phyloP scores from a whole-genome alignment of 2,888 invertebrate genomes.

The Digitonthophagus gazella region DNA sequence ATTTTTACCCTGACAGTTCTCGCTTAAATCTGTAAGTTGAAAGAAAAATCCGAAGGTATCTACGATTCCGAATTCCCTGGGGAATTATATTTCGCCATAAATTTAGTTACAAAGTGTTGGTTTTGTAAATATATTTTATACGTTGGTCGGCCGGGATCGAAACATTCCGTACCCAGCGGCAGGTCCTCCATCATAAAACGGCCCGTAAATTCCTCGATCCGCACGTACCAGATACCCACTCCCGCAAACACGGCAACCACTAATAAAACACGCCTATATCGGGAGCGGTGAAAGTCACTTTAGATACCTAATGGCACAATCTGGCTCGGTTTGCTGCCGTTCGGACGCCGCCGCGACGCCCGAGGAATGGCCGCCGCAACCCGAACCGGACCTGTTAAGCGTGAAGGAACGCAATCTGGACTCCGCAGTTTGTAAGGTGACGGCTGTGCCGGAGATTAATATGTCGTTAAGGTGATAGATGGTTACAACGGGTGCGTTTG shows the following conservation, averaged over 20 bases:
- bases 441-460: conserved; percentile 31
- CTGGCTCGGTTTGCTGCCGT: not conserved
- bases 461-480: conserved; percentile 32
- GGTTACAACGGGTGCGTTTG: conserved; percentile 29
- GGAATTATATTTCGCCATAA: not conserved
- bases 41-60: too few relatives aligned
- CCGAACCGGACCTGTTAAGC: conserved; percentile 25
- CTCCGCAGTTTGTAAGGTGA: conserved; percentile 30
- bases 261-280: conserved; percentile 12
- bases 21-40: too few relatives aligned
- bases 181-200: conserved; percentile 10
- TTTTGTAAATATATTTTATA: too few relatives aligned
- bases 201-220: conserved; percentile 6
- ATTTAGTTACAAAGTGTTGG: not conserved
- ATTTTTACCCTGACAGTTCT: too few relatives aligned
- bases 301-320: conserved; percentile 12
- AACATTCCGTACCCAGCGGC: not conserved
- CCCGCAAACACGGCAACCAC: conserved; percentile 13
- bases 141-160: too few relatives aligned
- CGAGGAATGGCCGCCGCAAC: conserved; percentile 6
- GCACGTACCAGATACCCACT: conserved; percentile 13
- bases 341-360: conserved; percentile 1
- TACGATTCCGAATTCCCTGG: too few relatives aligned
- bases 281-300: conserved; percentile 14
- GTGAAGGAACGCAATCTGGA: conserved; percentile 31